Evolutionary conservation across 2,888 invertebrate genomes (phyloP), one percentile per base, ranked within the genome.

Genomic region (Arrhopalites spinosus): DNA sequence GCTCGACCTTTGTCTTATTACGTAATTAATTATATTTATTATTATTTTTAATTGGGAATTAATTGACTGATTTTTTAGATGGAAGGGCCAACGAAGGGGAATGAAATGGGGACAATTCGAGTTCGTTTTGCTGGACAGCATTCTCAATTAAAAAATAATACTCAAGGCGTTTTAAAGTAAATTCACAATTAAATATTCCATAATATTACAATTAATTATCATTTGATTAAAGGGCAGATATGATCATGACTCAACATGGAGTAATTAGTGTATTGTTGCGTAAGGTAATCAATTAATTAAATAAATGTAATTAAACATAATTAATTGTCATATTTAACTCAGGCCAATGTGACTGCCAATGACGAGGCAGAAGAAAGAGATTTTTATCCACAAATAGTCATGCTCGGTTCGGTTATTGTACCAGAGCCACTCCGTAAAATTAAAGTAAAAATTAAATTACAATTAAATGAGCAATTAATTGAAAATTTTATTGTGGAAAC

Each of bases 231-330:
- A 73, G 73, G 23, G 25, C 68, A 1, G 80, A 81, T 27, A 68
- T 76, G 13, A 69, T 74, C 0, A 77, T 80, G 20, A 79, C 81
- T 0, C 78, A 81, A 23, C 78, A 79, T 45, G 81, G 66, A 20
- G 13, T 45, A 3, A 43, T 66, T 25, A 66, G 66, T 23, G 45
- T 66, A 17, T 45, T 66, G 0, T 13, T 43, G 43, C 29, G 66
- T n/a, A 66, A 66, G 30, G 64, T n/a, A 64, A 36, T n/a, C n/a
- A n/a, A n/a, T n/a, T n/a, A n/a, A n/a, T n/a, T n/a, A n/a, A n/a
- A n/a, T n/a, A n/a, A n/a, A n/a, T n/a, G n/a, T n/a, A n/a, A n/a
- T n/a, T n/a, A n/a, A n/a, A n/a, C n/a, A n/a, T n/a, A n/a, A n/a
- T n/a, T n/a, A n/a, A n/a, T n/a, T n/a, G n/a, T n/a, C n/a, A n/a